Conservation (phyloP, 2,797 vertebrate genomes). For the Pangasius krempfi region DNA sequence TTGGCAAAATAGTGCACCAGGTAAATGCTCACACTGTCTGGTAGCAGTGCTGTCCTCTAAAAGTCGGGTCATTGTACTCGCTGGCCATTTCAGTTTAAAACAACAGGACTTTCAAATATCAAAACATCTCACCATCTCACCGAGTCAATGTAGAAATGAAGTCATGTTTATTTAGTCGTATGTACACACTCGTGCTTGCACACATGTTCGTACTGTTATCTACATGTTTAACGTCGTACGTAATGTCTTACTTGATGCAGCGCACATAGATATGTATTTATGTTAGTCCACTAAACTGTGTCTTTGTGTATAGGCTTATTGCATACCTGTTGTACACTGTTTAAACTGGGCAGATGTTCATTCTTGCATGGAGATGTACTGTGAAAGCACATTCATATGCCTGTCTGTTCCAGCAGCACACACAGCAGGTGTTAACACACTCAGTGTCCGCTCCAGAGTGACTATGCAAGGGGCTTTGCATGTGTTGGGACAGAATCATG, state of each 20-base stretch:
- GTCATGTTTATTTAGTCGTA: background rate
- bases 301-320: background rate
- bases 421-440: slow-evolving; percentile 1
- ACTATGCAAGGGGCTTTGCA: background rate
- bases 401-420: slow-evolving; percentile 2
- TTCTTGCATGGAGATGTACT: background rate
- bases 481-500: slow-evolving; percentile 3
- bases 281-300: background rate
- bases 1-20: slow-evolving; percentile 99
- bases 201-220: background rate
- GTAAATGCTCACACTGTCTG: slow-evolving; percentile 74
- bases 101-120: slow-evolving; percentile 36
- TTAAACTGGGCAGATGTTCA: background rate
- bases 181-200: background rate
- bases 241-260: background rate
- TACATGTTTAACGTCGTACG: background rate
- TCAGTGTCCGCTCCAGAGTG: background rate
- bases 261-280: background rate
- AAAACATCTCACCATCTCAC: background rate
- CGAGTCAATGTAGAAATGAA: background rate
- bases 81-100: slow-evolving; percentile 25
- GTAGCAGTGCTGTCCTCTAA: background rate
- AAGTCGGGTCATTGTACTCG: background rate
- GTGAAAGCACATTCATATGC: slow-evolving; percentile 6
- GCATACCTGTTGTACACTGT: background rate